These are phyloP conservation scores for Clarias batrachus DNA, from an alignment of 2,113 vertebrate species.

Conservation along the genomic window DNA sequence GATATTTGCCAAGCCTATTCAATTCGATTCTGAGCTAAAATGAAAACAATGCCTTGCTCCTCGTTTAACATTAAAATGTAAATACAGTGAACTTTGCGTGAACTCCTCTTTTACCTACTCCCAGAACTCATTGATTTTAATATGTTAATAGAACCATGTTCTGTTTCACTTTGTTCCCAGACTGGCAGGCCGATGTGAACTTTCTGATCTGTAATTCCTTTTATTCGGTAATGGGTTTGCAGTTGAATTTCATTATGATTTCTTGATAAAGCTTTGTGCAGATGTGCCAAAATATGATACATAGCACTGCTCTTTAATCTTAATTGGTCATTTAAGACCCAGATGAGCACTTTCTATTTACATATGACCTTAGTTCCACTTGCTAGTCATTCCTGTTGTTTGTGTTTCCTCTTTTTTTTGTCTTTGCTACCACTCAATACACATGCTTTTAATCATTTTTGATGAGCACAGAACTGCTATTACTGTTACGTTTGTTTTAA, in stretches of 20 bases:
- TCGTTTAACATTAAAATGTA: background rate
- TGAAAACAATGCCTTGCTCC: slow-evolving; percentile 5
- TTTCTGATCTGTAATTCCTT: background rate
- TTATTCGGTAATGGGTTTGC: background rate
- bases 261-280: background rate
- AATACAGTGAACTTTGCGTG: background rate
- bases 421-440: background rate
- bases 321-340: too few relatives aligned
- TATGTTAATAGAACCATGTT: background rate
- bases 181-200: background rate
- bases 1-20: background rate
- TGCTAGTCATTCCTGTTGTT: background rate
- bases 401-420: background rate
- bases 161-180: background rate
- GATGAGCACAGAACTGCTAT: background rate
- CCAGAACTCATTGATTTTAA: background rate
- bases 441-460: background rate
- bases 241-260: slow-evolving; percentile 7
- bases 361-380: background rate
- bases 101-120: background rate
- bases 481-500: background rate
- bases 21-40: background rate
- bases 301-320: background rate
- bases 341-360: background rate
- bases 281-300: background rate